Evolutionary conservation across 2,113 vertebrate genomes (phyloP).

Genomic region (Cygnus buccinator): DNA sequence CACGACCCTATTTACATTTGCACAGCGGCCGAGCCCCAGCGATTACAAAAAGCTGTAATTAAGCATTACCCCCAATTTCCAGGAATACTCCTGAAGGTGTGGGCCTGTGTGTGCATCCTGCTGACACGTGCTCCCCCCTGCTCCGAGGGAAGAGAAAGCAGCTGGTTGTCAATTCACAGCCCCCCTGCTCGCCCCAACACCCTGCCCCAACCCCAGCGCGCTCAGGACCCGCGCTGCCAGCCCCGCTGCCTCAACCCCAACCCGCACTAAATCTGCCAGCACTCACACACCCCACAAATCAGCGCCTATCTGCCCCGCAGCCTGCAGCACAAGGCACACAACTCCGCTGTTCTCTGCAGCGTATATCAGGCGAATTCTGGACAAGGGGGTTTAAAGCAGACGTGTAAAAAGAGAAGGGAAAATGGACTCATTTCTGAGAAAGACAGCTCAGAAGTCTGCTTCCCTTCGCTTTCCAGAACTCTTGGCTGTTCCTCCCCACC

Average conservation of each 20-base stretch:
- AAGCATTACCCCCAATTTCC: accelerated
- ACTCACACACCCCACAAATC: neutral
- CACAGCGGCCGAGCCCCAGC: accelerated
- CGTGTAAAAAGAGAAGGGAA: neutral
- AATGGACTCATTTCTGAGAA: neutral
- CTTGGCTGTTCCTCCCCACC: neutral
- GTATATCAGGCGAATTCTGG: neutral
- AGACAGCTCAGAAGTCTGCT: neutral
- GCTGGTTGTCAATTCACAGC: neutral
- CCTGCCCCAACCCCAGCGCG: accelerated
- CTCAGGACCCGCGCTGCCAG: neutral
- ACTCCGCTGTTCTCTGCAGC: neutral
- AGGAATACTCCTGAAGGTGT: neutral
- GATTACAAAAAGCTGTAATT: neutral
- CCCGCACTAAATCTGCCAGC: neutral
- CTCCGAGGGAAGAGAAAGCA: neutral
- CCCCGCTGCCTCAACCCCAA: neutral
- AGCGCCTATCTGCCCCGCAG: neutral
- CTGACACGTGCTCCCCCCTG: neutral
- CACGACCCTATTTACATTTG: neutral
- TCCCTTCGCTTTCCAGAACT: neutral
- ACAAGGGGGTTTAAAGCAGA: neutral
- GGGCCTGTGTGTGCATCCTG: neutral
- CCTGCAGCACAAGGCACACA: neutral
- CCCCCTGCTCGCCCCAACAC: accelerated